Evolutionary conservation across 2,888 invertebrate genomes (phyloP), one percentile per base, ranked within the genome.

Genomic region (Hybos culiciformis): DNA sequence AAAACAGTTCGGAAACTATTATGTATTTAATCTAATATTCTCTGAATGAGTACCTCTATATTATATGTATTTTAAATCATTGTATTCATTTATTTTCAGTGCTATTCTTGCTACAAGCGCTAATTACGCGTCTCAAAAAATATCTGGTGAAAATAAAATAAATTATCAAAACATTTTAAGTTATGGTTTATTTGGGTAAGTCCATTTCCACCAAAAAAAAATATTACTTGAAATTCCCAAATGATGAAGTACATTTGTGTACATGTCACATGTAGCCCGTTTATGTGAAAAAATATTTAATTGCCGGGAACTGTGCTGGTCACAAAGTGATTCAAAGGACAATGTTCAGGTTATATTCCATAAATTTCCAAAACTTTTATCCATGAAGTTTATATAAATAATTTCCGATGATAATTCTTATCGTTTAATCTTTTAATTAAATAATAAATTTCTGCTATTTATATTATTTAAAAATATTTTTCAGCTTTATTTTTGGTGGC

Each of bases 401-500:
- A n/a, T 6, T 29, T 29, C n/a, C 2, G 5, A 29, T 29, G 5
- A n/a, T 3, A 12, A 29, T n/a, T 29, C 2, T 29, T 5, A n/a
- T 3, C 29, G n/a, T n/a, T n/a, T n/a, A n/a, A n/a, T n/a, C n/a
- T n/a, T n/a, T n/a, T n/a, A n/a, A n/a, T n/a, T n/a, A n/a, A n/a
- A n/a, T n/a, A n/a, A n/a, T n/a, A n/a, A n/a, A n/a, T n/a, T n/a
- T n/a, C n/a, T n/a, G n/a, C 9, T 14, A 14, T 6, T 14, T 32
- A 32, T 12, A n/a, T 7, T 15, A 20, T 19, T 5, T 12, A 17
- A 15, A 33, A 5, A 19, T 19, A 6, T 36, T 36, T 3, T 32
- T 37, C 38, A 83, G 84, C 38, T 67, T 86, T 36, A 56, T 83
- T n/a, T 84, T 86, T 62, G 85, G 84, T 42, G 86, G 86, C 21